Percentiles rank a stretch among this genome's conserved stretches.
Conservation (phyloP, 2,113 vertebrate species). For the Centropus unirufus region DNA sequence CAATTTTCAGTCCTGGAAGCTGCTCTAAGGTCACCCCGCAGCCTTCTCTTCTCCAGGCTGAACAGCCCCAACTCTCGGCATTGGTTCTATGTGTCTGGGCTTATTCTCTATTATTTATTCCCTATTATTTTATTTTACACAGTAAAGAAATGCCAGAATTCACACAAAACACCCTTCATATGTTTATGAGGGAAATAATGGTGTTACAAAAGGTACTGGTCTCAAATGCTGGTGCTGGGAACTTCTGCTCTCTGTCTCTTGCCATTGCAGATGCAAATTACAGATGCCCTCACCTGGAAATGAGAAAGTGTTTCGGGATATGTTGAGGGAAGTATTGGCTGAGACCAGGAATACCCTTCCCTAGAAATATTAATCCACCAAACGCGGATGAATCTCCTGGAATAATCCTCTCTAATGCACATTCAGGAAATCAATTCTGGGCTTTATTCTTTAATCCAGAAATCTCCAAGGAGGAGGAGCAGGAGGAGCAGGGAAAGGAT, state of each 20-base stretch:
- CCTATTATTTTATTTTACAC: neutral
- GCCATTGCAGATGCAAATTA: fast-evolving
- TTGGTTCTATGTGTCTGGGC: neutral
- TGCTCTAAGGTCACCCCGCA: no score
- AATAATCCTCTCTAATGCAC: slow-evolving; percentile 65
- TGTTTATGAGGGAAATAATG: neutral
- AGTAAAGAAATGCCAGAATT: neutral
- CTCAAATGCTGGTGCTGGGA: neutral
- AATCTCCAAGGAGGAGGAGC: slow-evolving; percentile 57
- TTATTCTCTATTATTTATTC: neutral
- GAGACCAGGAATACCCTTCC: neutral
- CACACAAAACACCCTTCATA: neutral
- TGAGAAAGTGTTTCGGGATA: fast-evolving
- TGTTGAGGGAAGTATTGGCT: neutral
- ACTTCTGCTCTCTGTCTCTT: neutral
- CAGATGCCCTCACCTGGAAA: neutral
- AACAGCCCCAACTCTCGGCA: no score
- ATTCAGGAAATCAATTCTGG: slow-evolving; percentile 59
- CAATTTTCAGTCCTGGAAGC: no score
- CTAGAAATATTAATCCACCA: slow-evolving; percentile 53
- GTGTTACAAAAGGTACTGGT: neutral
- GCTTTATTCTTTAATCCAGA: slow-evolving; percentile 69
- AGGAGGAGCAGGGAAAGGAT: slow-evolving; percentile 4
- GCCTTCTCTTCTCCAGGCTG: no score
- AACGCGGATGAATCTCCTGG: slow-evolving; percentile 28